A percentile compares a stretch with the other conserved stretches of the same genome.
Evolutionary conservation across 2,888 invertebrate species (phyloP).

Genomic region (Dicroscelio sp.): DNA sequence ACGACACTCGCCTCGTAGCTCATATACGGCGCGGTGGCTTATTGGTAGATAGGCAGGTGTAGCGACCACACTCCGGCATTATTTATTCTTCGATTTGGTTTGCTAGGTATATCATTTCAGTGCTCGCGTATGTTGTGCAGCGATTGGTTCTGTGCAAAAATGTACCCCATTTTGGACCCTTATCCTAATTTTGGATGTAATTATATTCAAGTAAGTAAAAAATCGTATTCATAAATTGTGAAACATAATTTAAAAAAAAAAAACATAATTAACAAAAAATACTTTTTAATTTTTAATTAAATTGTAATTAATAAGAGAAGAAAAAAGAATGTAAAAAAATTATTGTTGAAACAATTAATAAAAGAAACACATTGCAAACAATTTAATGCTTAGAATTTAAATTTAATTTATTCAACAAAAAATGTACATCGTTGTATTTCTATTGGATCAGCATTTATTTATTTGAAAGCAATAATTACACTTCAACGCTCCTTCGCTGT

Average conservation of each 20-base stretch:
- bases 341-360: too few species aligned
- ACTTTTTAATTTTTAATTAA: constrained; percentile 9
- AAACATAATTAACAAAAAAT: too few species aligned
- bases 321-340: too few species aligned
- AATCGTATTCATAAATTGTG: too few species aligned
- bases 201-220: constrained; percentile 86
- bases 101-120: constrained; percentile 24
- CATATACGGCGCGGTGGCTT: constrained; percentile 76
- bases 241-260: background rate
- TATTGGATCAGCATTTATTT: too few species aligned
- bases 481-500: too few species aligned
- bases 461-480: too few species aligned
- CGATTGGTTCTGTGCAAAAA: constrained; percentile 48
- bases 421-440: too few species aligned
- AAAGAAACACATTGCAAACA: too few species aligned
- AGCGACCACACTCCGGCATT: constrained; percentile 68
- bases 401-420: too few species aligned
- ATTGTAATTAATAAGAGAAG: too few species aligned
- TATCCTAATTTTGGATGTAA: constrained; percentile 77
- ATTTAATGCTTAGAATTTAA: too few species aligned
- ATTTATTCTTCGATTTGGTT: constrained; percentile 74
- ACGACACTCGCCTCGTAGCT: constrained; percentile 69
- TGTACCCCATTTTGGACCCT: constrained; percentile 52
- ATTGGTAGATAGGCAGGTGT: constrained; percentile 80
- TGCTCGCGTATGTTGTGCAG: constrained; percentile 54